phyloP scores from a whole-genome alignment of 2,113 vertebrate species.

The Numida meleagris region DNA sequence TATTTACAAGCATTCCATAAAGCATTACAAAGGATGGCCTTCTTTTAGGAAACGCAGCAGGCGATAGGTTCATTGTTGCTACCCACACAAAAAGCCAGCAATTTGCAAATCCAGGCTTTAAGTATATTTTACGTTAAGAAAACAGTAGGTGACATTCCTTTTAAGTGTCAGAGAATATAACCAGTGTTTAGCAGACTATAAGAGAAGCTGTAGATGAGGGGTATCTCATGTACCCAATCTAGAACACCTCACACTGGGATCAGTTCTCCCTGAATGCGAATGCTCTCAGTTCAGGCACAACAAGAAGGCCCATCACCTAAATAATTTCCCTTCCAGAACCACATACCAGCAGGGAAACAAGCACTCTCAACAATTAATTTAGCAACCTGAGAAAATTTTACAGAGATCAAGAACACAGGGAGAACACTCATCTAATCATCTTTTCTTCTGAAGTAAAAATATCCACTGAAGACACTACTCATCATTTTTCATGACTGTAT shows the following conservation, averaged over 20 bases:
- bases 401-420: background rate
- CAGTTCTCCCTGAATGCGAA: background rate
- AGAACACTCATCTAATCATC: background rate
- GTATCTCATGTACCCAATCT: fast-evolving
- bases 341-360: background rate
- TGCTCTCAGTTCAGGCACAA: background rate
- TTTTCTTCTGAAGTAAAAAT: background rate
- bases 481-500: background rate
- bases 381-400: background rate
- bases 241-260: background rate
- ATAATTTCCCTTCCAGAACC: background rate
- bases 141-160: background rate
- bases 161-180: background rate
- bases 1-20: background rate
- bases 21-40: background rate
- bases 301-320: background rate
- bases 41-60: background rate
- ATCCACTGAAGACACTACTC: background rate
- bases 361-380: background rate
- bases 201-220: background rate
- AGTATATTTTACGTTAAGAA: background rate
- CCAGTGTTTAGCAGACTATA: background rate
- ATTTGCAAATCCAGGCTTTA: background rate
- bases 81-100: background rate
- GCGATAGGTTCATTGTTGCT: background rate